Conservation (phyloP, 2,888 invertebrate species). For the Pachliopta kotzebuea region DNA sequence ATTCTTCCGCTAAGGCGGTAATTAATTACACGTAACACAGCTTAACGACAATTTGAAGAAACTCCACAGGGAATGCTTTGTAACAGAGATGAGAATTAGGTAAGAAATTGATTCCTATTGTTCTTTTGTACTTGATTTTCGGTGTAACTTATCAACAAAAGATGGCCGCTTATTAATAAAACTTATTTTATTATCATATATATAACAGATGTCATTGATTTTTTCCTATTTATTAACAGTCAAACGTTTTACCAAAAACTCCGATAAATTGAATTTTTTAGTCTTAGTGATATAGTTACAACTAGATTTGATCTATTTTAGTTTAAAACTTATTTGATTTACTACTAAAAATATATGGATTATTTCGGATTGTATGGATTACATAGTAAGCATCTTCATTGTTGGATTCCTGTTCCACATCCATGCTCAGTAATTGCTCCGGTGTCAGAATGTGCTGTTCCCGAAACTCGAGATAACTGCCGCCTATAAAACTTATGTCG, state of each 20-base stretch:
- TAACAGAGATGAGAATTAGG: constrained; percentile 48
- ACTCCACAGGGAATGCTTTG: constrained; percentile 48
- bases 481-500: constrained; percentile 75
- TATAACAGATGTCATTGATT: no score
- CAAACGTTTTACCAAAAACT: no score
- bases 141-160: neutral
- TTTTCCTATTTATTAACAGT: no score
- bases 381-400: constrained; percentile 52
- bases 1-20: constrained; percentile 45
- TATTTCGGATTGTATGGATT: constrained; percentile 39
- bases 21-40: constrained; percentile 66
- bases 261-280: no score
- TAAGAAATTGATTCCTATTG: constrained; percentile 46
- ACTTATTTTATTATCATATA: neutral
- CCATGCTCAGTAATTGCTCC: constrained; percentile 58
- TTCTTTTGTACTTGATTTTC: constrained; percentile 37
- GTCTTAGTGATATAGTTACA: no score
- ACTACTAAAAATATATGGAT: neutral
- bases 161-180: neutral
- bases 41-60: constrained; percentile 53
- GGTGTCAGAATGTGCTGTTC: constrained; percentile 65
- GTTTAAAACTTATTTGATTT: neutral
- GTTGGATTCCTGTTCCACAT: constrained; percentile 44
- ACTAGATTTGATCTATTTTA: no score
- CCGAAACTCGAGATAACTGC: constrained; percentile 68